These are phyloP conservation scores for Palythoa heliodiscus DNA, from an alignment of 92 coral and sea anemone species.

Conservation along the genomic window DNA sequence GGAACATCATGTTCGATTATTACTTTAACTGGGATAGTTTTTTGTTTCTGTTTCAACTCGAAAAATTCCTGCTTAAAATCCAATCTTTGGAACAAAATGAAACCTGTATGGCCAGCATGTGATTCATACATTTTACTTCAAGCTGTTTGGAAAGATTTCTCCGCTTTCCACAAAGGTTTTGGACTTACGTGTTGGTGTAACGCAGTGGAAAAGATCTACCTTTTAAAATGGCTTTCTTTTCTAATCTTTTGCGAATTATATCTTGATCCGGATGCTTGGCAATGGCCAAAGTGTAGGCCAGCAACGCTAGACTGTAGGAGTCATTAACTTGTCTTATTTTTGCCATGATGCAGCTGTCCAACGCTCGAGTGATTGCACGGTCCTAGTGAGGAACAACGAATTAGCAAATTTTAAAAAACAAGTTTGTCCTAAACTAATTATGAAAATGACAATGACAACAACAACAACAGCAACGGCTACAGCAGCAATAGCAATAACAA, in stretches of 20 bases:
- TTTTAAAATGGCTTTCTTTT: conserved; percentile 69
- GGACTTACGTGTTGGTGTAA: not conserved
- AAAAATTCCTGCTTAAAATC: too few relatives aligned
- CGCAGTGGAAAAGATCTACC: conserved; percentile 45
- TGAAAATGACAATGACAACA: too few relatives aligned
- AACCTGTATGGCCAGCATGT: too few relatives aligned
- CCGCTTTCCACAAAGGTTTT: not conserved
- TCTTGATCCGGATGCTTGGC: conserved; percentile 57
- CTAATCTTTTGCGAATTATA: conserved; percentile 51
- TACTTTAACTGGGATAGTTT: too few relatives aligned
- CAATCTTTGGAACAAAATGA: too few relatives aligned
- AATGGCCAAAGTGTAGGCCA: conserved; percentile 75
- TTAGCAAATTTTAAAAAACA: too few relatives aligned
- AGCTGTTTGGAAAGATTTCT: not conserved
- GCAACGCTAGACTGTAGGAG: conserved; percentile 81
- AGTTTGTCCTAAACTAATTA: too few relatives aligned
- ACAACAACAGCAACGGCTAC: too few relatives aligned
- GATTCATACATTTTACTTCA: too few relatives aligned
- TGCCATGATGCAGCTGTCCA: conserved; percentile 58
- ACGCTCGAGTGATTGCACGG: conserved; percentile 60
- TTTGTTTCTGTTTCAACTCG: too few relatives aligned
- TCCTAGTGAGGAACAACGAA: conserved; percentile 45
- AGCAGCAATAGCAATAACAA: too few relatives aligned
- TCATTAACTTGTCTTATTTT: conserved; percentile 54
- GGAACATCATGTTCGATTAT: too few relatives aligned